A percentile compares a stretch with the other conserved stretches of the same genome.
These are phyloP conservation scores for Zosterops pallidus DNA, from an alignment of 2,113 vertebrate genomes.

Conservation along the genomic window DNA sequence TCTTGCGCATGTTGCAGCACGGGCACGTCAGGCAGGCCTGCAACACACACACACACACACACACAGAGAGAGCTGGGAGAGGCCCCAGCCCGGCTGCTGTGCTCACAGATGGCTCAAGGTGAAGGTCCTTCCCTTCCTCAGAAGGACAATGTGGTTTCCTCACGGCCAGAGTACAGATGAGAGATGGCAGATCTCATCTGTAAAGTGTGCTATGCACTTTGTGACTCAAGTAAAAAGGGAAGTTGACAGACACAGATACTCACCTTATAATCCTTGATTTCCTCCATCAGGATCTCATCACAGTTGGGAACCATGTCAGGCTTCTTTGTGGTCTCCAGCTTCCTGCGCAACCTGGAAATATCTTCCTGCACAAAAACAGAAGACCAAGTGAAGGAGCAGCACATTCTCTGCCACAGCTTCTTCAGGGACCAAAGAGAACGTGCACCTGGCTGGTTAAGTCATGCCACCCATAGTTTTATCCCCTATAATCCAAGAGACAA, in stretches of 20 bases:
- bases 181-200: not conserved
- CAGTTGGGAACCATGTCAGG: constrained; percentile 95
- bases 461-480: not conserved
- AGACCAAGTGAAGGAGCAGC: not conserved
- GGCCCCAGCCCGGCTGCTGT: not conserved
- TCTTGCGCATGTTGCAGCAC: constrained; percentile 95
- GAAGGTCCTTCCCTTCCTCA: not conserved
- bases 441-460: not conserved
- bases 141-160: not conserved
- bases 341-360: constrained; percentile 91
- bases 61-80: not conserved
- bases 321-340: constrained; percentile 95
- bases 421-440: not conserved
- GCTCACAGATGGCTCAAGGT: not conserved
- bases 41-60: not conserved
- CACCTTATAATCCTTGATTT: constrained; percentile 63
- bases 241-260: not conserved
- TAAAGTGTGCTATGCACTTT: not conserved
- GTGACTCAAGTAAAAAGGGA: not conserved
- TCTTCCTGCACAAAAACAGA: constrained; percentile 81
- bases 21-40: constrained; percentile 94
- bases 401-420: not conserved
- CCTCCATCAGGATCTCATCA: constrained; percentile 27
- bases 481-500: not conserved
- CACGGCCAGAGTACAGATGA: not conserved